Base-by-base conservation (phyloP, 1,140 invertebrate species). In the Hormaphis cornu region DNA sequence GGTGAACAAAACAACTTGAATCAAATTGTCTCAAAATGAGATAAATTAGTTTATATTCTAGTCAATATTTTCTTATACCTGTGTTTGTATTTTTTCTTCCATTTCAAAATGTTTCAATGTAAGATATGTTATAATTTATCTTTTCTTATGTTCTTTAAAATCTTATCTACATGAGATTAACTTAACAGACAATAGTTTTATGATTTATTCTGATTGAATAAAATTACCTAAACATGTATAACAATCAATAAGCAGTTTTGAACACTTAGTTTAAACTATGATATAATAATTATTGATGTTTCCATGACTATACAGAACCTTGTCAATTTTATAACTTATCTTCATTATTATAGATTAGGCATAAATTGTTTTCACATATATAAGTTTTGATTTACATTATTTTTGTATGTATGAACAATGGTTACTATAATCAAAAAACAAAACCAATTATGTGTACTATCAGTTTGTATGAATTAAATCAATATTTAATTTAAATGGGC, bases 41-140 rank as follows among this genome's bases (percentile, higher is more conserved):
- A 66, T 18, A 9, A 50, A 66, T 61, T 48, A 66, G 61, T 22
- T n/a, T n/a, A n/a, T 50, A 50, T 48, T 66, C 61, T 66, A 66
- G 61, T 66, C 61, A 66, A 66, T 66, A 50, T 24, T 63, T 63
- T 48, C 42, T 16, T 48, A 44, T 22, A 16, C 26, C 33, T 63
- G n/a, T 42, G 10, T 44, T 44, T 63, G 58, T 63, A 63, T 9
- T 44, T 42, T 54, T 63, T 46, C 26, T 63, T 63, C 40, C 40
- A 46, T 59, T 59, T 42, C 14, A 59, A 59, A 42, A 20, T 8
- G 5, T 30, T 20, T 63, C n/a, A 58, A 54, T 33, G 6, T 16
- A 50, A 50, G n/a, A n/a, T n/a, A n/a, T n/a, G n/a, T n/a, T n/a
- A 14, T 7, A 14, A 50, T 26, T 26, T 14, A 4, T 50, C 0